Conservation (phyloP, 2,113 vertebrate species). For the Camelus bactrianus region DNA sequence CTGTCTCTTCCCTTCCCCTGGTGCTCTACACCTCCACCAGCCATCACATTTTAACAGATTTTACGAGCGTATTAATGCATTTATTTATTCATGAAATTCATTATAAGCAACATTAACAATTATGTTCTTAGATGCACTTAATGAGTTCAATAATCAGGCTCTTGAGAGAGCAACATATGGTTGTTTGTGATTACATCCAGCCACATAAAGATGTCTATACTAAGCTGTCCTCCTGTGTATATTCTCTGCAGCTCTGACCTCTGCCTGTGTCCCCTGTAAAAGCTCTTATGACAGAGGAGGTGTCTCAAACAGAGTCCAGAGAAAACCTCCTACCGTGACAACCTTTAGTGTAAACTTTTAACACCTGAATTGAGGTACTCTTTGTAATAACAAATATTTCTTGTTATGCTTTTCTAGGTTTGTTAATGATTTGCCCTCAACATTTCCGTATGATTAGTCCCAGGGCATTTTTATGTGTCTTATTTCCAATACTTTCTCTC, state of each 20-base stretch:
- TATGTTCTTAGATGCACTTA: neutral
- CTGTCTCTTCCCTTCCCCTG: neutral
- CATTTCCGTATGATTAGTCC: neutral
- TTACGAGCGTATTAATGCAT: constrained; percentile 21
- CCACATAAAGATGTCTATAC: neutral
- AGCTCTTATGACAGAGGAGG: neutral
- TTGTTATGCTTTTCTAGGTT: neutral
- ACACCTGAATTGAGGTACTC: neutral
- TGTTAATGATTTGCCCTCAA: neutral
- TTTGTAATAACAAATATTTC: constrained; percentile 36
- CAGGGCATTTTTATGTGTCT: neutral
- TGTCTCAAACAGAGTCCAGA: neutral
- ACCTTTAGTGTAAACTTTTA: neutral
- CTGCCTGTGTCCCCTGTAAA: neutral
- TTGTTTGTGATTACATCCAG: neutral
- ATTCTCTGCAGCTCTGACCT: neutral
- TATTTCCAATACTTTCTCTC: neutral
- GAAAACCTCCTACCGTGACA: neutral
- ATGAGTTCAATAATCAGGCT: constrained; percentile 28
- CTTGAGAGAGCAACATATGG: neutral
- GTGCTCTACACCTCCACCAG: neutral
- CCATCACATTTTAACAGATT: constrained; percentile 15
- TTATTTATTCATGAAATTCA: constrained; percentile 19
- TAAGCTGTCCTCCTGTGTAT: neutral
- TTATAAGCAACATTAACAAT: constrained; percentile 36